These are phyloP conservation scores for Leptinotarsa texana DNA, from an alignment of 1,140 invertebrate species.

Conservation along the genomic window DNA sequence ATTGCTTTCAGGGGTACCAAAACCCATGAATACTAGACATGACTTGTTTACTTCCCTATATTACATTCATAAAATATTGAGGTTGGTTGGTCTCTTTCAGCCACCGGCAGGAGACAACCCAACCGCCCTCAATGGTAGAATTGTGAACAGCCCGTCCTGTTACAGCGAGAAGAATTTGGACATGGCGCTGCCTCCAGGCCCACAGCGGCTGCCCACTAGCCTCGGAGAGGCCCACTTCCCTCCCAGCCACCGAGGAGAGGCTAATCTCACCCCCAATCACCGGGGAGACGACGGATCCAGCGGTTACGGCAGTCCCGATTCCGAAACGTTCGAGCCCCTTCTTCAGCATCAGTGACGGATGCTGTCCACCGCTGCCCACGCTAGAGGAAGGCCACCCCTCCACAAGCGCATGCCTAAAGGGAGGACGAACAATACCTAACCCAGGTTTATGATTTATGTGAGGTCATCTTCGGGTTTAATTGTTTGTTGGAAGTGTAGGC, in stretches of 20 bases:
- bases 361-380: background rate
- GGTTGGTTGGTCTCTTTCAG: constrained; percentile 53
- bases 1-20: too few species aligned
- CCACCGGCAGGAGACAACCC: constrained; percentile 54
- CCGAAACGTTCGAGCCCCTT: constrained; percentile 63
- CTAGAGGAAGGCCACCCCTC: background rate
- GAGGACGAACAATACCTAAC: constrained; percentile 5
- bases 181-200: constrained; percentile 49
- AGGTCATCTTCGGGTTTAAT: background rate
- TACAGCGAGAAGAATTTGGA: constrained; percentile 57
- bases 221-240: background rate
- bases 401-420: background rate
- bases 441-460: background rate
- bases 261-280: constrained; percentile 20
- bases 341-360: constrained; percentile 28
- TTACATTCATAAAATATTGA: constrained; percentile 4
- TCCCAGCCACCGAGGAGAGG: constrained; percentile 29
- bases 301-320: constrained; percentile 67
- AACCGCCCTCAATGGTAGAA: constrained; percentile 42
- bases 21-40: too few species aligned
- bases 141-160: constrained; percentile 51
- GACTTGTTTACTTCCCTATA: too few species aligned
- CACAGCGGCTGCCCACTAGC: constrained; percentile 58
- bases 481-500: background rate
- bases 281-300: constrained; percentile 64